phyloP scores from a whole-genome alignment of 2,113 vertebrate genomes.

The Leptosomus discolor region DNA sequence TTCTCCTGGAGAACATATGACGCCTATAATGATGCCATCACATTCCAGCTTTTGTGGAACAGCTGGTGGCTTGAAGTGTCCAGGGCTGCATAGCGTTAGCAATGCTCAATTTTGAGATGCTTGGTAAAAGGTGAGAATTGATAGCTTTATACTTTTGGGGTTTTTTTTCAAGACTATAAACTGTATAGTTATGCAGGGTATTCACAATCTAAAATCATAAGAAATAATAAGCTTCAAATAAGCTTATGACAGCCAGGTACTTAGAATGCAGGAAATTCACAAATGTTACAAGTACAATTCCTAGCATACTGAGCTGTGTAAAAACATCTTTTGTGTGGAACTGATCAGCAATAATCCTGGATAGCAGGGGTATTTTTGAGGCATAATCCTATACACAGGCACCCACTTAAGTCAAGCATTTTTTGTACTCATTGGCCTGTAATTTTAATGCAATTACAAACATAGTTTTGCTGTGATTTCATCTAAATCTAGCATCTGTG shows the following conservation, averaged over 20 bases:
- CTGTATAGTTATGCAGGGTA: background rate
- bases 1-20: background rate
- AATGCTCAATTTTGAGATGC: background rate
- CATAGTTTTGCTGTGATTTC: slow-evolving; percentile 24
- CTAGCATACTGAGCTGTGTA: background rate
- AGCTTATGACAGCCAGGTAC: background rate
- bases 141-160: background rate
- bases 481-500: slow-evolving; percentile 13
- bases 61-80: background rate
- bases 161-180: background rate
- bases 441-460: slow-evolving; percentile 38
- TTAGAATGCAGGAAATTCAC: background rate
- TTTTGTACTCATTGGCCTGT: background rate
- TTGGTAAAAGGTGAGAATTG: background rate
- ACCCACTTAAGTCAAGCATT: background rate
- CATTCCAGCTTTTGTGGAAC: background rate
- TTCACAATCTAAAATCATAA: background rate
- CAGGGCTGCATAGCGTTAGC: rapidly evolving
- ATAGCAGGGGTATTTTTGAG: background rate
- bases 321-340: background rate
- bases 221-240: background rate
- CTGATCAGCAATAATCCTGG: background rate
- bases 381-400: background rate
- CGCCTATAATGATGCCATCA: background rate
- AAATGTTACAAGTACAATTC: background rate